phyloP scores from a whole-genome alignment of 2,888 invertebrate genomes.

The Macrostomum cliftonense region DNA sequence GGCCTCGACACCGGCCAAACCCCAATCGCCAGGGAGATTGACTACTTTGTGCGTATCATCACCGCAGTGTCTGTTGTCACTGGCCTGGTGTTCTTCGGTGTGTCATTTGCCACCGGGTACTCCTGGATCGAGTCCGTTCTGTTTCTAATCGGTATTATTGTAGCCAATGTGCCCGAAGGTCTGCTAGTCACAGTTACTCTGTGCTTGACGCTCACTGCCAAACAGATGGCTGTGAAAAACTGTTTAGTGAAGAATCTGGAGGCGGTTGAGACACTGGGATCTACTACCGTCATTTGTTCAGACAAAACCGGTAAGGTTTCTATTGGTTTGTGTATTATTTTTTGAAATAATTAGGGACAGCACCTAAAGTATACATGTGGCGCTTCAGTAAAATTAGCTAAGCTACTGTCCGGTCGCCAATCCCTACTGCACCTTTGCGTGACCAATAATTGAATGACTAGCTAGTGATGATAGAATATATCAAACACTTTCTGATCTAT shows the following conservation, averaged over 20 bases:
- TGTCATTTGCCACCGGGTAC: slow-evolving; percentile 8
- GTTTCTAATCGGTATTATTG: slow-evolving; percentile 41
- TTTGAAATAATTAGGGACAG: too few species aligned
- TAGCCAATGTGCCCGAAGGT: slow-evolving; percentile 9
- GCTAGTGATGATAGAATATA: too few species aligned
- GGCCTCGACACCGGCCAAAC: slow-evolving; percentile 43
- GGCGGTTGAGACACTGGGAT: slow-evolving; percentile 9
- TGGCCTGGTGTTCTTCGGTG: slow-evolving; percentile 6
- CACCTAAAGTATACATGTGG: background rate
- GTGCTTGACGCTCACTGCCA: slow-evolving; percentile 8
- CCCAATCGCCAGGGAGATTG: slow-evolving; percentile 10
- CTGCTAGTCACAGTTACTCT: slow-evolving; percentile 8
- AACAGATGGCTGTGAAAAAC: slow-evolving; percentile 8
- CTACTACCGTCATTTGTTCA: slow-evolving; percentile 7
- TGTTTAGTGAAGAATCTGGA: slow-evolving; percentile 8
- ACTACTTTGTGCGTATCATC: slow-evolving; percentile 28
- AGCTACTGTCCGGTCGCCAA: too few species aligned
- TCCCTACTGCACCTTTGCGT: too few species aligned
- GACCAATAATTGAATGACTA: too few species aligned
- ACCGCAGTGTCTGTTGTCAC: slow-evolving; percentile 38
- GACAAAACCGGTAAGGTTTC: slow-evolving; percentile 13
- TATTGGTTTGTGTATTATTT: too few species aligned
- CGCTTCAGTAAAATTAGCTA: slow-evolving; percentile 8
- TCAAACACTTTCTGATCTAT: too few species aligned
- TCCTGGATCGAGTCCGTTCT: slow-evolving; percentile 20